Percentiles rank a stretch among this genome's conserved stretches.
These are phyloP conservation scores for Athalia circularis DNA, from an alignment of 2,888 invertebrate species.

Conservation along the genomic window DNA sequence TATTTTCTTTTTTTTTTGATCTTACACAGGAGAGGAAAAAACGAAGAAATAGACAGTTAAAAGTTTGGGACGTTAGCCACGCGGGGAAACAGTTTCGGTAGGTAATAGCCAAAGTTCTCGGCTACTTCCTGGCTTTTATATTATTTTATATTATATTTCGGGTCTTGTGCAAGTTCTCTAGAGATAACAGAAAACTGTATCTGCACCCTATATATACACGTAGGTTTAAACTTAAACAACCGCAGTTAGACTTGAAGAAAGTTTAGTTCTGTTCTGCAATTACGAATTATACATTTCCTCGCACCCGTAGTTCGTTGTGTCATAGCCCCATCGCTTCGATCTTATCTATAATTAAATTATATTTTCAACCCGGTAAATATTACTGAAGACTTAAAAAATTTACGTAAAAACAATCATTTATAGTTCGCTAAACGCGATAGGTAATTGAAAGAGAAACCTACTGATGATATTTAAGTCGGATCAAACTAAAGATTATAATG, in stretches of 20 bases:
- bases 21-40: neutral
- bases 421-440: neutral
- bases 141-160: constrained; percentile 68
- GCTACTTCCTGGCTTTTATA: constrained; percentile 54
- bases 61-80: constrained; percentile 24
- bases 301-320: no score
- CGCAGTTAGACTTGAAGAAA: constrained; percentile 40
- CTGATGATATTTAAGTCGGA: constrained; percentile 54
- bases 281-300: constrained; percentile 24
- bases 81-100: constrained; percentile 65
- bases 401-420: no score
- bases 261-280: constrained; percentile 34
- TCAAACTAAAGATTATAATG: constrained; percentile 67
- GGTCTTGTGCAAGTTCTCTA: constrained; percentile 57
- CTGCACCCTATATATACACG: constrained; percentile 9
- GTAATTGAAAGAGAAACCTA: no score
- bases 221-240: constrained; percentile 43
- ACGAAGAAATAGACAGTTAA: constrained; percentile 15
- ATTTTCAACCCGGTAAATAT: neutral
- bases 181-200: constrained; percentile 66
- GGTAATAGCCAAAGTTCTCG: constrained; percentile 71
- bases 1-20: no score
- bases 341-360: constrained; percentile 6
- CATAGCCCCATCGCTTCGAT: neutral
- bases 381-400: neutral